phyloP scores from a whole-genome alignment of 2,888 invertebrate genomes.

The Conchocele bisecta region DNA sequence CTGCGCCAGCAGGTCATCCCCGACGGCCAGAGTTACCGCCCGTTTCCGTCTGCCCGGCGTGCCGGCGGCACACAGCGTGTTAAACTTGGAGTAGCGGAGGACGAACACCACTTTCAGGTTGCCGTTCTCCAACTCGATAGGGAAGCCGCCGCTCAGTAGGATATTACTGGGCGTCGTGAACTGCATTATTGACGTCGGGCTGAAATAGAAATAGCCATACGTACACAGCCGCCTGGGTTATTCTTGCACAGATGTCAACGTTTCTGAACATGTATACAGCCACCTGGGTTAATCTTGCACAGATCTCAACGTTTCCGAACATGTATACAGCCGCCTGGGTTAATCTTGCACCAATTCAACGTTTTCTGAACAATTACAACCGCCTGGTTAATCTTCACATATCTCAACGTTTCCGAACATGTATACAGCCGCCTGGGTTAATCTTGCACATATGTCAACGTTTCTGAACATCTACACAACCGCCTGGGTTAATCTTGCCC shows the following conservation, averaged over 20 bases:
- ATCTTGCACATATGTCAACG: too few relatives aligned
- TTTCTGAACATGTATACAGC: neutral
- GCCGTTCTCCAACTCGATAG: constrained; percentile 12
- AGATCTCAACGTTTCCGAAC: too few relatives aligned
- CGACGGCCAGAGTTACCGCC: constrained; percentile 11
- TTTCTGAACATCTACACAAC: too few relatives aligned
- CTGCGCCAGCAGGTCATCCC: constrained; percentile 30
- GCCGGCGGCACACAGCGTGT: constrained; percentile 46
- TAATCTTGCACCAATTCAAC: too few relatives aligned
- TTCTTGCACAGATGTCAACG: neutral
- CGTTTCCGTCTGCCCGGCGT: constrained; percentile 22
- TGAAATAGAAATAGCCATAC: constrained; percentile 6
- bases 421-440: too few relatives aligned
- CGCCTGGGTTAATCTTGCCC: too few relatives aligned
- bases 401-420: too few relatives aligned
- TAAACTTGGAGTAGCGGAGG: constrained; percentile 16
- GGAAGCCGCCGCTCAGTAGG: constrained; percentile 31
- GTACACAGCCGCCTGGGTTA: neutral
- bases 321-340: too few relatives aligned
- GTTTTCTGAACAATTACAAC: too few relatives aligned
- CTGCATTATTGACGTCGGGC: constrained; percentile 21
- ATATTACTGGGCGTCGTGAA: constrained; percentile 30
- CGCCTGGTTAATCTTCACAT: too few relatives aligned
- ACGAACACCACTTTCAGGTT: constrained; percentile 24
- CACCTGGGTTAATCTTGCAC: neutral